A percentile compares a stretch with the other conserved stretches of the same genome.
Evolutionary conservation across 2,113 vertebrate genomes (phyloP).

Genomic region (Neogobius melanostomus): DNA sequence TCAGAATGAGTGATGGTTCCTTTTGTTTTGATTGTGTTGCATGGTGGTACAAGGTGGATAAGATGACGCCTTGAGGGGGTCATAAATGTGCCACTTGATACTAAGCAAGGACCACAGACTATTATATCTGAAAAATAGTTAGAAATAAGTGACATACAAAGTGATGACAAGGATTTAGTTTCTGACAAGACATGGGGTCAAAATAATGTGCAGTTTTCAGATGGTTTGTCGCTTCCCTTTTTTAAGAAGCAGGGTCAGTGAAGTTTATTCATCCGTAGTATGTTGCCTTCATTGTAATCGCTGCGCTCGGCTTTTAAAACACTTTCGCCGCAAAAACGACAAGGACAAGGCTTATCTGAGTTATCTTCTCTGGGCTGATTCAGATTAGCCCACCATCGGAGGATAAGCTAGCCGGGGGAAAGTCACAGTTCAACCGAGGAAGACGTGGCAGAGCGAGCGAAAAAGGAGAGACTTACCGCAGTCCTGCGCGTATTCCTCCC

Average conservation of each 20-base stretch:
- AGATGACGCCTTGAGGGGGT: not conserved
- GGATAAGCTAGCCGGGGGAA: constrained; percentile 33
- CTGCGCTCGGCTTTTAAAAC: not conserved
- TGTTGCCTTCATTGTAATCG: too few relatives aligned
- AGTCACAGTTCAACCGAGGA: constrained; percentile 42
- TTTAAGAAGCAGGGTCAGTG: not conserved
- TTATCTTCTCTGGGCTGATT: constrained; percentile 6
- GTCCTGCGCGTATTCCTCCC: constrained; percentile 80
- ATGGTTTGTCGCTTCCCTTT: not conserved
- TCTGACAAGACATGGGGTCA: not conserved
- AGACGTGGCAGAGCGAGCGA: constrained; percentile 70
- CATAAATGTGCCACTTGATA: not conserved
- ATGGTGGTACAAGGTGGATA: not conserved
- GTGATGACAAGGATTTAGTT: not conserved
- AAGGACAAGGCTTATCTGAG: not conserved
- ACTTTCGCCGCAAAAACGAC: not conserved
- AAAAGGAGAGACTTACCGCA: constrained; percentile 71
- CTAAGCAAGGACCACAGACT: not conserved
- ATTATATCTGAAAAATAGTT: not conserved
- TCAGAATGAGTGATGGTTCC: not conserved
- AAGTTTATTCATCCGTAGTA: not conserved
- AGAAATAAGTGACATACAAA: not conserved
- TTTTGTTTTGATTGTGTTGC: not conserved
- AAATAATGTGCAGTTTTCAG: not conserved
- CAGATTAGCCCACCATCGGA: constrained; percentile 27